These are phyloP conservation scores for Orientallactaga bullata DNA, from an alignment of 2,113 vertebrate genomes.

Conservation along the genomic window DNA sequence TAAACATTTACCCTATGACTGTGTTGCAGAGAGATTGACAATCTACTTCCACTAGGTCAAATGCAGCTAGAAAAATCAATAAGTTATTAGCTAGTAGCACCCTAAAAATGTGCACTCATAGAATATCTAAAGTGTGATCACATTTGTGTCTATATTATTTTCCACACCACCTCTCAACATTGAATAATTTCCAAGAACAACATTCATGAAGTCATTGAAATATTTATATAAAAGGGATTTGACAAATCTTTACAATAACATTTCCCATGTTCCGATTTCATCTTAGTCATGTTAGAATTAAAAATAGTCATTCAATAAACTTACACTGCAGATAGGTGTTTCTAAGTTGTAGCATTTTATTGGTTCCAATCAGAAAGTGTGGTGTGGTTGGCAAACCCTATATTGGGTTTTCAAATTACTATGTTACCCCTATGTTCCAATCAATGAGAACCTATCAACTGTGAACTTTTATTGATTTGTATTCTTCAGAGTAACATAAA, in stretches of 20 bases:
- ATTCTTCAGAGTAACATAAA: slow-evolving; percentile 83
- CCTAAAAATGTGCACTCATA: slow-evolving; percentile 15
- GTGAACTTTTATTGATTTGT: slow-evolving; percentile 93
- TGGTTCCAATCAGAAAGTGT: slow-evolving; percentile 84
- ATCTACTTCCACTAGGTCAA: background rate
- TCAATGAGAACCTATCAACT: slow-evolving; percentile 92
- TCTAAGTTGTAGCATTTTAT: slow-evolving; percentile 86
- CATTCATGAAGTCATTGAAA: slow-evolving; percentile 65
- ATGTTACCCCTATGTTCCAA: slow-evolving; percentile 92
- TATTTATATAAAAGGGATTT: slow-evolving; percentile 17
- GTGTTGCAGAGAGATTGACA: slow-evolving; percentile 45
- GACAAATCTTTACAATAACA: slow-evolving; percentile 62
- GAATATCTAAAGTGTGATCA: slow-evolving; percentile 1
- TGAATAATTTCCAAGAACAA: background rate
- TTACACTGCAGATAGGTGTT: slow-evolving; percentile 74
- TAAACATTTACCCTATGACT: background rate
- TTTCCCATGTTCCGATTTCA: slow-evolving; percentile 74
- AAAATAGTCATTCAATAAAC: slow-evolving; percentile 78
- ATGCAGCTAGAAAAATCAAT: slow-evolving; percentile 20
- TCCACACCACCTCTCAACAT: slow-evolving; percentile 31
- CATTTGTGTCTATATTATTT: slow-evolving; percentile 38
- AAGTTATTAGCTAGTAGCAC: background rate
- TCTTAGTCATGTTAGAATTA: slow-evolving; percentile 75
- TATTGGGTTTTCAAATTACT: slow-evolving; percentile 87
- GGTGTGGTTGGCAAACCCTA: slow-evolving; percentile 84